Evolutionary conservation across 1,140 invertebrate genomes (phyloP).

Genomic region (Pseudoatta argentina): DNA sequence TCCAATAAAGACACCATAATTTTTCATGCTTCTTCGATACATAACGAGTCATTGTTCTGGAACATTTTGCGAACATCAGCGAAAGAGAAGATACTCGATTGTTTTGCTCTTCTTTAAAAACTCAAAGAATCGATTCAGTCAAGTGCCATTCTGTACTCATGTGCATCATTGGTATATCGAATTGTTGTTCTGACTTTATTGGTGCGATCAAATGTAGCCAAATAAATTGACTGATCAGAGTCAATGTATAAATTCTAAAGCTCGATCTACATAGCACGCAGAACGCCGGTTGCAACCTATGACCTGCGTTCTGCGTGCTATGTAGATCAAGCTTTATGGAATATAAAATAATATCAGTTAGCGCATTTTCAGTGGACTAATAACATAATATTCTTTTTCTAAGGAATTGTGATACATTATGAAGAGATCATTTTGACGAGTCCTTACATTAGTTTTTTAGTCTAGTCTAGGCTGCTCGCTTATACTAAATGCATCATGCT

Average conservation of each 20-base stretch:
- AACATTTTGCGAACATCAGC: conserved; percentile 10
- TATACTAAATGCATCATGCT: conserved; percentile 69
- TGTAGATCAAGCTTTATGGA: too few relatives aligned
- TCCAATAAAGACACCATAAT: not conserved
- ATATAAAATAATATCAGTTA: not conserved
- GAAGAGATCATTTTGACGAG: conserved; percentile 61
- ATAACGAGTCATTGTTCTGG: conserved; percentile 24
- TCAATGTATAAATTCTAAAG: conserved; percentile 28
- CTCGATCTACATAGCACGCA: too few relatives aligned
- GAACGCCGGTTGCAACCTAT: too few relatives aligned
- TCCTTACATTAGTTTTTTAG: conserved; percentile 70
- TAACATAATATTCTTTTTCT: conserved; percentile 53
- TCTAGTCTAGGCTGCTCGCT: conserved; percentile 73
- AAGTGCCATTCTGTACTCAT: conserved; percentile 13
- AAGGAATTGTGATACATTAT: conserved; percentile 54
- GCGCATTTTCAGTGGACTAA: conserved; percentile 9
- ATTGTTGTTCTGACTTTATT: conserved; percentile 30
- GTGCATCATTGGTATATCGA: conserved; percentile 26
- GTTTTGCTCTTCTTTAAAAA: conserved; percentile 8
- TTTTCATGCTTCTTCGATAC: not conserved
- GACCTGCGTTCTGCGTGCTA: too few relatives aligned
- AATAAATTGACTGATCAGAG: conserved; percentile 28
- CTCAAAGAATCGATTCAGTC: conserved; percentile 41
- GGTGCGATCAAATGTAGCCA: not conserved
- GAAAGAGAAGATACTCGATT: not conserved